These are phyloP conservation scores for Galerucella nymphaeae DNA, from an alignment of 2,888 invertebrate species.

Conservation along the genomic window DNA sequence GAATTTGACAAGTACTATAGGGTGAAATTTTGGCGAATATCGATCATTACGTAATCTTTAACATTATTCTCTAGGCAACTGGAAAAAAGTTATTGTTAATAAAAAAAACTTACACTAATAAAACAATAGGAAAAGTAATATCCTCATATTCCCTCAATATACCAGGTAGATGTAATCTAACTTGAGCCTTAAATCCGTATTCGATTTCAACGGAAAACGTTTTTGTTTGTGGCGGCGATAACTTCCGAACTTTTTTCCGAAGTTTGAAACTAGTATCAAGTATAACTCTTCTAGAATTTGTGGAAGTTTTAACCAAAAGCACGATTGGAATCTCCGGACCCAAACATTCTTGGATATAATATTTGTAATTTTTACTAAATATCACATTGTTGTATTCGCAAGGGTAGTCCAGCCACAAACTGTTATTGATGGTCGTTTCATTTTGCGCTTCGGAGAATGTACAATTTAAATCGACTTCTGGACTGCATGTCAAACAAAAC, in stretches of 20 bases:
- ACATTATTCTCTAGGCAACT: too few species aligned
- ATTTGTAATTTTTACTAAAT: constrained; percentile 69
- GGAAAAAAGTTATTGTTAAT: too few species aligned
- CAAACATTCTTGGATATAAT: constrained; percentile 80
- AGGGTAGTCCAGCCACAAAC: constrained; percentile 59
- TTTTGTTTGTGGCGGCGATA: constrained; percentile 81
- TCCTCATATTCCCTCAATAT: constrained; percentile 86
- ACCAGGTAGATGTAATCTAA: constrained; percentile 84
- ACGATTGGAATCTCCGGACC: constrained; percentile 80
- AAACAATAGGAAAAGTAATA: constrained; percentile 81
- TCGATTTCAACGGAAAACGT: constrained; percentile 74
- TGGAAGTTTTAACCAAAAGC: constrained; percentile 72
- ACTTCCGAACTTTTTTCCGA: constrained; percentile 70
- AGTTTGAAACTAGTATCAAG: constrained; percentile 78
- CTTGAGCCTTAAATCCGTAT: constrained; percentile 77
- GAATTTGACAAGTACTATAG: too few species aligned
- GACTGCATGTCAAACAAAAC: constrained; percentile 71
- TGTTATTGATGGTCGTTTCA: constrained; percentile 62
- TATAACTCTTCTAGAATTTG: constrained; percentile 71
- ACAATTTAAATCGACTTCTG: constrained; percentile 61
- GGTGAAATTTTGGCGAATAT: too few species aligned
- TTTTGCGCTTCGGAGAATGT: constrained; percentile 49
- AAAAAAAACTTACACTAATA: constrained; percentile 77
- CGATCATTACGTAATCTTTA: too few species aligned
- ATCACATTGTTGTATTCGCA: constrained; percentile 73